These are phyloP conservation scores for Harpalus rufipes DNA, from an alignment of 2,888 invertebrate genomes.

Conservation along the genomic window DNA sequence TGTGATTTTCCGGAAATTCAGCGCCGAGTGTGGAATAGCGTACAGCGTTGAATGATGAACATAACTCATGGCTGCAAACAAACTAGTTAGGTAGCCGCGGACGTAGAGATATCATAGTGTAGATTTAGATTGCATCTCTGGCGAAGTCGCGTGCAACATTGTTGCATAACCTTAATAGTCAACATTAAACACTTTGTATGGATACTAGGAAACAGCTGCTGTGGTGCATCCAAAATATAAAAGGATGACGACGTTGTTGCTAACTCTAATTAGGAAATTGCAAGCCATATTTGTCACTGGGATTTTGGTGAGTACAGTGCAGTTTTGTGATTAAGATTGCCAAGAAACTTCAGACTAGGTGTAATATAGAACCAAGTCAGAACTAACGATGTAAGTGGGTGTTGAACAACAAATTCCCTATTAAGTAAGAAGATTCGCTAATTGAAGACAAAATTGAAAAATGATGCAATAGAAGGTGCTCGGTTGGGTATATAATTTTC, in stretches of 20 bases:
- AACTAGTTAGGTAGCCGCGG: slow-evolving; percentile 10
- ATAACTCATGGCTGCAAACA: slow-evolving; percentile 54
- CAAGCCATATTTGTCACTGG: too few relatives aligned
- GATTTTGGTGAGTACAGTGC: too few relatives aligned
- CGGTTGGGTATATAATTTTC: not conserved
- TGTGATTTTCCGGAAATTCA: slow-evolving; percentile 48
- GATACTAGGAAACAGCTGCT: slow-evolving; percentile 50
- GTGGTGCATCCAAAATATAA: not conserved
- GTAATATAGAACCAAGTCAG: too few relatives aligned
- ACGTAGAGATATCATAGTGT: not conserved
- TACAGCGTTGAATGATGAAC: slow-evolving; percentile 52
- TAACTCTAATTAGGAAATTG: too few relatives aligned
- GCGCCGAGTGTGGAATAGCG: slow-evolving; percentile 21
- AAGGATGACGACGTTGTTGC: too few relatives aligned
- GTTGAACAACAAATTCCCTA: too few relatives aligned
- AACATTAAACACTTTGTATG: slow-evolving; percentile 65
- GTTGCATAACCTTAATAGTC: slow-evolving; percentile 62
- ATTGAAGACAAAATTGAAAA: slow-evolving; percentile 18
- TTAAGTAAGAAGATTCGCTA: not conserved
- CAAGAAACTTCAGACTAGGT: not conserved
- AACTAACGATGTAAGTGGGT: too few relatives aligned
- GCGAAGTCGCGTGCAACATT: slow-evolving; percentile 48
- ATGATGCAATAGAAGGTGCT: not conserved
- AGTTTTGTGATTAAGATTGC: not conserved
- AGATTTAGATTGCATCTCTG: slow-evolving; percentile 60